Evolutionary conservation across 2,888 invertebrate genomes (phyloP).

Genomic region (Magallana nippona): DNA sequence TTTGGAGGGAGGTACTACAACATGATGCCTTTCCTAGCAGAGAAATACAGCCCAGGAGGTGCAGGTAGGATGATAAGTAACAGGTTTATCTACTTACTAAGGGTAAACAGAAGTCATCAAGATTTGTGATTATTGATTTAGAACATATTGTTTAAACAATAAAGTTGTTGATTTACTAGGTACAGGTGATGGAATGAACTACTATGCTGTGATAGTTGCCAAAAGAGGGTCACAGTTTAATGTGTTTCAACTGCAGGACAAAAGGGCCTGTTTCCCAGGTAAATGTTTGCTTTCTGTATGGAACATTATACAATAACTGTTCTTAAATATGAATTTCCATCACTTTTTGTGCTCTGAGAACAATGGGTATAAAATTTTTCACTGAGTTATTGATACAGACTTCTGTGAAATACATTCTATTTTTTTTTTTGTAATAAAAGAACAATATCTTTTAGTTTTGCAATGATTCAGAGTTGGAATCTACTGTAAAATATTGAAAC

Average conservation of each 20-base stretch:
- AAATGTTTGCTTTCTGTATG: not conserved
- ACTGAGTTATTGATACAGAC: too few relatives aligned
- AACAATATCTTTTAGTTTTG: too few relatives aligned
- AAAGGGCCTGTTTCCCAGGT: conserved; percentile 91
- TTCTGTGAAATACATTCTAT: too few relatives aligned
- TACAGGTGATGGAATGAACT: conserved; percentile 62
- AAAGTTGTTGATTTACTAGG: conserved; percentile 52
- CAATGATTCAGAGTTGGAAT: not conserved
- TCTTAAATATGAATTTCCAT: too few relatives aligned
- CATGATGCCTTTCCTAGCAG: conserved; percentile 88
- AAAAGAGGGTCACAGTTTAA: conserved; percentile 53
- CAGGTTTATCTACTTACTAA: too few relatives aligned
- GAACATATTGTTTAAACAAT: not conserved
- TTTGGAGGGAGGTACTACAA: conserved; percentile 95
- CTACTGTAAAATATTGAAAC: not conserved
- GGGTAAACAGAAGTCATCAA: not conserved
- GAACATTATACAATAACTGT: too few relatives aligned
- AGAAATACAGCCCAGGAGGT: conserved; percentile 67
- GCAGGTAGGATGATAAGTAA: conserved; percentile 53
- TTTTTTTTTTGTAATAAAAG: too few relatives aligned
- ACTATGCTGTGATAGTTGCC: conserved; percentile 92
- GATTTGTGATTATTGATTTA: not conserved
- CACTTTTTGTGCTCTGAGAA: too few relatives aligned
- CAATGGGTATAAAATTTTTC: too few relatives aligned
- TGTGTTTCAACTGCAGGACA: conserved; percentile 86